Evolutionary conservation across 1,140 invertebrate genomes (phyloP), one percentile per base, ranked within the genome.

Genomic region (Meloidogyne exigua): DNA sequence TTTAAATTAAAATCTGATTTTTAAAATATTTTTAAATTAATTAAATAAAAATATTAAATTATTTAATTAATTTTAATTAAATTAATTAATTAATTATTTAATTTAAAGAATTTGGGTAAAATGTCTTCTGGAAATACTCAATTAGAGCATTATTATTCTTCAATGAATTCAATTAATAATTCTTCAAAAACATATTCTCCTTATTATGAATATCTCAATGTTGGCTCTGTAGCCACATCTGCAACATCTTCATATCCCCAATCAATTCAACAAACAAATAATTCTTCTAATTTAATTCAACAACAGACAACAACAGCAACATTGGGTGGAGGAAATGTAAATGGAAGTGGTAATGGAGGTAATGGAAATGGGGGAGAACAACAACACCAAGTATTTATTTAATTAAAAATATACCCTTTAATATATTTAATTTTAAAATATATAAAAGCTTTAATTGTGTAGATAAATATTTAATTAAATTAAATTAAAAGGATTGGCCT

Each of bases 141-240:
- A 36, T 25, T 83, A 15, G 82, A 83, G 62, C 39, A 78, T n/a
- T 85, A 85, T 75, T 85, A 80, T 36, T n/a, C 18, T 57, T 49
- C 44, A 15, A 62, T 78, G 75, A 57, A 32, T 15, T 42, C 70
- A 36, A 13, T 25, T 15, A 67, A 64, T 77, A 49, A 75, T 28
- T n/a, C 11, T 7, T n/a, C 28, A 26, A 39, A 71, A 21, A 28
- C 13, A 10, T 62, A 65, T n/a, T 65, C 72, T 3, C 57, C 64
- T 28, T 70, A 70, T 44, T 63, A 64, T 25, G 79, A 75, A 62
- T 73, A 65, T 23, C 32, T 80, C n/a, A 81, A 81, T 70, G 80
- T 78, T 18, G 78, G 65, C 13, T 57, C 68, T 18, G 68, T 68
- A 18, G 78, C 75, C n/a, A 72, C 57, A 25, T 44, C 78, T 36